phyloP scores from a whole-genome alignment of 2,113 vertebrate genomes.

The Campylorhamphus procurvoides region DNA sequence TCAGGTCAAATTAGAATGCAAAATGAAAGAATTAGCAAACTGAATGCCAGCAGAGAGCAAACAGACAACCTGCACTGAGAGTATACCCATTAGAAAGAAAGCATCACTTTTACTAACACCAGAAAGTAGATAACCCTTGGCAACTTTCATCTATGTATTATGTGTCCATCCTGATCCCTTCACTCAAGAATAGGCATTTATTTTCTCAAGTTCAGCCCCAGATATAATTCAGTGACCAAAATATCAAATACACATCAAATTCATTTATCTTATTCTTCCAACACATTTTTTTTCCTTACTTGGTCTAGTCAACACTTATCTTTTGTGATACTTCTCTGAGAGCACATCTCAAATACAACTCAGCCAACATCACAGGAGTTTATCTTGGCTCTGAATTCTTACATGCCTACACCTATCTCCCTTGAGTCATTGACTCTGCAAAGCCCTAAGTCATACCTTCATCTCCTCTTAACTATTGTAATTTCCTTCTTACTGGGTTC shows the following conservation, averaged over 20 bases:
- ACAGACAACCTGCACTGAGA: neutral
- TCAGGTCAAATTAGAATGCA: neutral
- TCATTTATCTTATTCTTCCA: neutral
- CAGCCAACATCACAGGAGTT: neutral
- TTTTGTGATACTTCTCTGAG: neutral
- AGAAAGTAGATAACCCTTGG: neutral
- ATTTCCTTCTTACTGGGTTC: slow-evolving; percentile 38
- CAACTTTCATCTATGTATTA: neutral
- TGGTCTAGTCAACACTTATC: neutral
- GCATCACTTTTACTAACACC: neutral
- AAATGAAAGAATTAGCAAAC: neutral
- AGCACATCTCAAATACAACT: neutral
- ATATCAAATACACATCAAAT: neutral
- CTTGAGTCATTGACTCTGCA: neutral
- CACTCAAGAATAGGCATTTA: neutral
- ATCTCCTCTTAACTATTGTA: slow-evolving; percentile 47
- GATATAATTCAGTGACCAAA: neutral
- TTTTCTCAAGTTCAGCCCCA: neutral
- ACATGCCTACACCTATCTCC: neutral
- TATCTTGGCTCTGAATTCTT: neutral
- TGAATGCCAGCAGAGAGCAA: neutral
- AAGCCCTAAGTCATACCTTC: slow-evolving; percentile 49
- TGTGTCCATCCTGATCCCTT: neutral
- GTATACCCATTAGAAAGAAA: neutral
- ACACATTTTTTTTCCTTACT: neutral